phyloP scores from a whole-genome alignment of 2,888 invertebrate genomes.

The Heliconius hortense region DNA sequence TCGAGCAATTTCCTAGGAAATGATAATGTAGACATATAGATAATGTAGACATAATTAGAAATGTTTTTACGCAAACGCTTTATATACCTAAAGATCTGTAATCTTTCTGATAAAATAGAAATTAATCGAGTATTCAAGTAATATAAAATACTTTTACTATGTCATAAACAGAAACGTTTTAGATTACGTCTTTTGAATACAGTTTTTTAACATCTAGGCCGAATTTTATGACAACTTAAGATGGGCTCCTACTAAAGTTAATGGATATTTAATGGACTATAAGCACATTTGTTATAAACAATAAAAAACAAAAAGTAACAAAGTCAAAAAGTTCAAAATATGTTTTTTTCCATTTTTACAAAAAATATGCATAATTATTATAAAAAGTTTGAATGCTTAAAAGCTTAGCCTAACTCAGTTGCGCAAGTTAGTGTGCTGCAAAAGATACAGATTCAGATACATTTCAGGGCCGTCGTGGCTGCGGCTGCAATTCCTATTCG shows the following conservation, averaged over 20 bases:
- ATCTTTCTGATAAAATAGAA: slow-evolving; percentile 3
- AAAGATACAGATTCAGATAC: no score
- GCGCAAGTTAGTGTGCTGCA: no score
- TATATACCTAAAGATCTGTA: background rate
- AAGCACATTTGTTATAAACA: background rate
- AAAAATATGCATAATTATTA: no score
- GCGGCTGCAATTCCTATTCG: no score
- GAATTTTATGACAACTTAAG: background rate
- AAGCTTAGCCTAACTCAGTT: no score
- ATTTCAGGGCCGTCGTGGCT: no score
- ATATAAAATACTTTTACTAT: slow-evolving; percentile 6
- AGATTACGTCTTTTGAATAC: background rate
- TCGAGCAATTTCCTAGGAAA: background rate
- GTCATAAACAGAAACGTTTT: slow-evolving; percentile 9
- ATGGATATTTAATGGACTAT: background rate
- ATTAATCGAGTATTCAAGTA: background rate
- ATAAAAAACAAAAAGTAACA: background rate
- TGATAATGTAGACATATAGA: no score
- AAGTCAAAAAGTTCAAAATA: background rate
- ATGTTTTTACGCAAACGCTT: background rate
- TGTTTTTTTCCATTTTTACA: no score
- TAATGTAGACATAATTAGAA: background rate
- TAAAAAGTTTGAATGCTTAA: no score
- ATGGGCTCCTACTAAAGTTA: background rate
- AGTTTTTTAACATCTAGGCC: slow-evolving; percentile 7